Evolutionary conservation across 2,888 invertebrate species (phyloP).

Genomic region (Pachycephus smyrnensis): DNA sequence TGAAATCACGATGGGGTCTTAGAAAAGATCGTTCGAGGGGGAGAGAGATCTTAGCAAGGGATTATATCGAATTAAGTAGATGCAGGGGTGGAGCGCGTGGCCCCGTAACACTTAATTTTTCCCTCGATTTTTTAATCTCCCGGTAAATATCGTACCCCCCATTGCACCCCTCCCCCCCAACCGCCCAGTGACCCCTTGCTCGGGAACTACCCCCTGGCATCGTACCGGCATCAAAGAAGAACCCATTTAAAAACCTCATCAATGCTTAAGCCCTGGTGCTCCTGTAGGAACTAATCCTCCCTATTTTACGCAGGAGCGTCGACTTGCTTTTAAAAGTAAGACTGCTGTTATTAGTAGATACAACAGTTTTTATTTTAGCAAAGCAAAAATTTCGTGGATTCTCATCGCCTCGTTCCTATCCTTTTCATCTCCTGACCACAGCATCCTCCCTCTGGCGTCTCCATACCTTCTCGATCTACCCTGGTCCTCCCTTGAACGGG

Average conservation of each 20-base stretch:
- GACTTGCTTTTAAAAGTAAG: slow-evolving; percentile 62
- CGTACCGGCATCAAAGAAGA: slow-evolving; percentile 64
- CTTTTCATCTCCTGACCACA: not conserved
- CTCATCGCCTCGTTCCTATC: not conserved
- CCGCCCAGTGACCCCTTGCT: slow-evolving; percentile 31
- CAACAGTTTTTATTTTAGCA: slow-evolving; percentile 50
- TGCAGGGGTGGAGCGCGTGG: slow-evolving; percentile 43
- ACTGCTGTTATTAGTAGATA: slow-evolving; percentile 63
- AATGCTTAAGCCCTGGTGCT: slow-evolving; percentile 67
- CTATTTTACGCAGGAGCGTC: slow-evolving; percentile 60
- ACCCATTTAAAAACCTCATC: slow-evolving; percentile 69
- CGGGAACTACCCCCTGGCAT: slow-evolving; percentile 34
- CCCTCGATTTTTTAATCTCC: slow-evolving; percentile 68
- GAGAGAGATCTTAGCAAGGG: slow-evolving; percentile 60
- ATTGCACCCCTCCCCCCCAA: slow-evolving; percentile 17
- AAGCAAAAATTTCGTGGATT: slow-evolving; percentile 10
- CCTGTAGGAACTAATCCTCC: slow-evolving; percentile 67
- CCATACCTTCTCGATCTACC: not conserved
- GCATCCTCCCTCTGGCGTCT: not conserved
- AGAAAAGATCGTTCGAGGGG: slow-evolving; percentile 1
- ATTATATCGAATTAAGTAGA: slow-evolving; percentile 65
- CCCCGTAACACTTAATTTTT: slow-evolving; percentile 68
- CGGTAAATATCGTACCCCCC: slow-evolving; percentile 63
- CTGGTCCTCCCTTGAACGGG: not conserved
- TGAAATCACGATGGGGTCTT: slow-evolving; percentile 8